A percentile compares a stretch with the other conserved stretches of the same genome.
Evolutionary conservation across 2,113 vertebrate genomes (phyloP).

Genomic region (Loxodonta africana): DNA sequence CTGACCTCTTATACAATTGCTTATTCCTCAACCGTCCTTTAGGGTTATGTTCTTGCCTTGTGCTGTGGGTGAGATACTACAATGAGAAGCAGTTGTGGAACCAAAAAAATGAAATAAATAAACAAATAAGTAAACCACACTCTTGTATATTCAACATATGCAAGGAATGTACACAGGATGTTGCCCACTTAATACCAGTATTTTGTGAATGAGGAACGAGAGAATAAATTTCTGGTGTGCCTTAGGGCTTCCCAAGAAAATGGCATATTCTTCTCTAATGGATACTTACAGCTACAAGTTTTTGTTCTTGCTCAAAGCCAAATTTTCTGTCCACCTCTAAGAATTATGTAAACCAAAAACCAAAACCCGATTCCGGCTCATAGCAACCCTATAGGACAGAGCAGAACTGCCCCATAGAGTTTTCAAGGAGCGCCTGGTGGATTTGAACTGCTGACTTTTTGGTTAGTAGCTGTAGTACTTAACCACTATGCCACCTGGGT

Average conservation of each 20-base stretch:
- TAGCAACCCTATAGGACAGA: too few relatives aligned
- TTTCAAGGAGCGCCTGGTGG: too few relatives aligned
- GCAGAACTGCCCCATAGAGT: too few relatives aligned
- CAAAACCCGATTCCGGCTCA: too few relatives aligned
- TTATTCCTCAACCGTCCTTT: neutral
- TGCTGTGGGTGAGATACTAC: neutral
- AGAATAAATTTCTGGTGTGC: neutral
- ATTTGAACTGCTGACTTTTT: too few relatives aligned
- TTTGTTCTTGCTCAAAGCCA: neutral
- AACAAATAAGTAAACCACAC: neutral
- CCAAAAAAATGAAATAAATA: neutral
- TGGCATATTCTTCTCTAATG: neutral
- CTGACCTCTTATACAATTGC: neutral
- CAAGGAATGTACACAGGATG: neutral
- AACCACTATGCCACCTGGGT: too few relatives aligned
- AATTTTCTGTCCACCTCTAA: neutral
- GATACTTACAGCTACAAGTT: neutral
- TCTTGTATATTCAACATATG: neutral
- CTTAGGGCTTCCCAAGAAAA: neutral
- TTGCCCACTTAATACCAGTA: neutral
- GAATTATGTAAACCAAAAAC: neutral
- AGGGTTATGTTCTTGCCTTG: neutral
- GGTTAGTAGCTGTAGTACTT: too few relatives aligned
- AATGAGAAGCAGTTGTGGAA: neutral
- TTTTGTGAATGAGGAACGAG: neutral